Conservation (phyloP, 2,888 invertebrate genomes). For the Agrotis exclamationis region DNA sequence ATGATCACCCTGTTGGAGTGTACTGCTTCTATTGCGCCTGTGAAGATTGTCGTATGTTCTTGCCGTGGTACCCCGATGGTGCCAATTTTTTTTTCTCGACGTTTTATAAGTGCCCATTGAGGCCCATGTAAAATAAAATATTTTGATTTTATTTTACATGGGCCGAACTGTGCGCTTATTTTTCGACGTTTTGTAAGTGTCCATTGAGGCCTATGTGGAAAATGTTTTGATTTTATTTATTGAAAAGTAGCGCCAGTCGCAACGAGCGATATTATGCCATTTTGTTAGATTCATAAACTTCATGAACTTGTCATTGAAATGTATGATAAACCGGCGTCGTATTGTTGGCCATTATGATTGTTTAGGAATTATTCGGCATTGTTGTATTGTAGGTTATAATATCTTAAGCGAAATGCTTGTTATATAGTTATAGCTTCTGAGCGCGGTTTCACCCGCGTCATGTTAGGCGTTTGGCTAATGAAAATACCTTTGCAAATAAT, state of each 20-base stretch:
- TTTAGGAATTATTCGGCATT: slow-evolving; percentile 13
- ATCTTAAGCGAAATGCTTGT: neutral
- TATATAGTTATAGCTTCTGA: neutral
- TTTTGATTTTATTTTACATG: no score
- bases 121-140: no score
- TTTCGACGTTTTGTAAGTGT: no score
- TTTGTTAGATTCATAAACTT: slow-evolving; percentile 18
- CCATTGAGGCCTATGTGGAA: no score
- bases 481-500: no score
- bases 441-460: no score
- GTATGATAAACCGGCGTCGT: neutral
- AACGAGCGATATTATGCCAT: neutral
- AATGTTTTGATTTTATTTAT: no score
- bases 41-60: neutral
- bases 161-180: no score
- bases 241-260: neutral
- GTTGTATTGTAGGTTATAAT: neutral
- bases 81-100: no score
- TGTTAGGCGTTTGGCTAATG: no score
- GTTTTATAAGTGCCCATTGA: no score
- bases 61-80: rapidly evolving
- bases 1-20: neutral
- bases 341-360: slow-evolving; percentile 14
- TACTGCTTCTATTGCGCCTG: neutral
- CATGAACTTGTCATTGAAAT: slow-evolving; percentile 33